phyloP scores from a whole-genome alignment of 2,797 vertebrate genomes.

The Oryzias dopingdopingensis region DNA sequence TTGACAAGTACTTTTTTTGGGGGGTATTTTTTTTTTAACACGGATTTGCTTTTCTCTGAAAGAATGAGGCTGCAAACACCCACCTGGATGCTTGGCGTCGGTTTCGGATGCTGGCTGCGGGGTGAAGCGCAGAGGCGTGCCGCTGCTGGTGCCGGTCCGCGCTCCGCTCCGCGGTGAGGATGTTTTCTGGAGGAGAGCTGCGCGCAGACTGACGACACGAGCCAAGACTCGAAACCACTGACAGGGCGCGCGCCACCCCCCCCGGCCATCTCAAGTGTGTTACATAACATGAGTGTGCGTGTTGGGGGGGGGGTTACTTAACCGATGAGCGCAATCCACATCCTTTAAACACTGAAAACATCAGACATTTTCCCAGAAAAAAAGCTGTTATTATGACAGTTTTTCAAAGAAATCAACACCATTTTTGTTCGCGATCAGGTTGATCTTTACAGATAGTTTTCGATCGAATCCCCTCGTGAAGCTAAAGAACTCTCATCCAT shows the following conservation, averaged over 20 bases:
- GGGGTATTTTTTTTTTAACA: too few relatives aligned
- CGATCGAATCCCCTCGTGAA: too few relatives aligned
- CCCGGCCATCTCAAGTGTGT: conserved; percentile 56
- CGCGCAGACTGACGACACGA: conserved; percentile 43
- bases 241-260: conserved; percentile 44
- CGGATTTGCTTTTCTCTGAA: neutral
- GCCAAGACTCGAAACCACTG: conserved; percentile 40
- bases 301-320: conserved; percentile 40
- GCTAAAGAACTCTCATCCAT: too few relatives aligned
- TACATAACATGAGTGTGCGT: conserved; percentile 64
- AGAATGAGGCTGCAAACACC: conserved; percentile 6
- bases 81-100: conserved; percentile 43
- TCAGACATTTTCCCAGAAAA: neutral
- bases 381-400: too few relatives aligned
- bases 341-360: neutral
- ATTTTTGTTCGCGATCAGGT: too few relatives aligned
- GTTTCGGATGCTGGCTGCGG: conserved; percentile 5
- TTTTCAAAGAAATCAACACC: too few relatives aligned
- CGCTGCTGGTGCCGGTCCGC: conserved; percentile 41
- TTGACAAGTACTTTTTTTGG: neutral
- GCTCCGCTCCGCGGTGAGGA: conserved; percentile 30
- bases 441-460: too few relatives aligned
- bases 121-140: conserved; percentile 58
- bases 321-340: conserved; percentile 24
- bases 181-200: conserved; percentile 34